Conservation (phyloP, 2,888 invertebrate genomes). For the Corbicula japonica region DNA sequence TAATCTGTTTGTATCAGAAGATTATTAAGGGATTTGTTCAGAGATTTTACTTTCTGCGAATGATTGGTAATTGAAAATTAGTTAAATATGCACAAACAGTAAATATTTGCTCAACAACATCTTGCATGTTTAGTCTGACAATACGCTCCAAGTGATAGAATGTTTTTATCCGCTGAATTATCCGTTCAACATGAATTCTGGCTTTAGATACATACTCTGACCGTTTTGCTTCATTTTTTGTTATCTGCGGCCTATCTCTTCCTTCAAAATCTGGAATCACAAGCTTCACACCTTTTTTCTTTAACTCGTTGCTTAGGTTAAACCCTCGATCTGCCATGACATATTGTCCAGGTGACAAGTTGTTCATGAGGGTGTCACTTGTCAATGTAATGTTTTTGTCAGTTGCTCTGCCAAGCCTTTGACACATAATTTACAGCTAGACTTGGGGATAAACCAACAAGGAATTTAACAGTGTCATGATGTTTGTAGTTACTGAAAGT, state of each 20-base stretch:
- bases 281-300: slow-evolving; percentile 33
- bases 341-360: slow-evolving; percentile 12
- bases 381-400: slow-evolving; percentile 52
- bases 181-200: slow-evolving; percentile 46
- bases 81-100: slow-evolving; percentile 52
- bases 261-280: slow-evolving; percentile 43
- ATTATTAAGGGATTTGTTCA: too few relatives aligned
- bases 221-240: slow-evolving; percentile 5
- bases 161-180: slow-evolving; percentile 51
- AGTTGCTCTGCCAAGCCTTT: slow-evolving; percentile 45
- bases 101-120: slow-evolving; percentile 50
- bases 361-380: slow-evolving; percentile 35
- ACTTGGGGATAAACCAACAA: slow-evolving; percentile 54
- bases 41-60: too few relatives aligned
- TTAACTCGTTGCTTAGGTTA: slow-evolving; percentile 11
- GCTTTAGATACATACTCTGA: slow-evolving; percentile 31
- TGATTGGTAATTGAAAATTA: slow-evolving; percentile 51
- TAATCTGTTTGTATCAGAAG: too few relatives aligned
- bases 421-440: slow-evolving; percentile 56
- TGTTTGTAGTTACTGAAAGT: slow-evolving; percentile 53
- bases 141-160: slow-evolving; percentile 38
- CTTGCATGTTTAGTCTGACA: slow-evolving; percentile 43
- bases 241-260: slow-evolving; percentile 22
- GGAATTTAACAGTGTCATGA: slow-evolving; percentile 43
- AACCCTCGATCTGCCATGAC: slow-evolving; percentile 57